Evolutionary conservation across 2,113 vertebrate species (phyloP), one percentile per base, ranked within the genome.

Genomic region (Gallinago jamesoni): DNA sequence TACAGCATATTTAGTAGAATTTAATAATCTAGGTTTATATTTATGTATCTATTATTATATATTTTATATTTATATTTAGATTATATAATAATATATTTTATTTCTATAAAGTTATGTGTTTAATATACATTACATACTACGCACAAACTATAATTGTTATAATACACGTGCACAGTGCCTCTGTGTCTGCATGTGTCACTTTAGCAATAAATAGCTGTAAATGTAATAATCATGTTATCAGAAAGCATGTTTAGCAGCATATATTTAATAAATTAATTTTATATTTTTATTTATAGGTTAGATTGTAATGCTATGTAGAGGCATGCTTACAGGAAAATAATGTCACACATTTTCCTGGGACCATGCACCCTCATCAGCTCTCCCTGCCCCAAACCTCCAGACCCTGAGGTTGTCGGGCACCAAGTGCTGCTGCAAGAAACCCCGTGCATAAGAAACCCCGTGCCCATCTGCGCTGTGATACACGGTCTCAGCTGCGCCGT

Each of bases 361-460:
- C n/a, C 2, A 2, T 3, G 30, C 76, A 2, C 16, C 47, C 19
- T 25, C 37, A 2, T 12, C 16, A 11, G 47, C 1, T 3, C 12
- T 27, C 9, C 53, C 53, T 4, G 7, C 33, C 14, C 31, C 18
- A 2, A 22, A 12, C 39, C 15, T 12, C 25, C 5, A 16, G 31
- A 12, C 3, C 53, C 43, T 17, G 10, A 6, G 5, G 6, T 3
- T 5, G 35, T 3, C 0, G 1, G 67, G 56, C 3, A 3, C 30
- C 67, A 14, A 4, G 14, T 6, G 18, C 55, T 6, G 1, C 45
- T 4, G 4, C 4, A 3, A 48, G 47, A 48, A 48, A 48, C 47
- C 20, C 45, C 7, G 43, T 43, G 39, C 39, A 41, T 8, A 45
- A 45, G 43, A 45, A 45, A 45, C 43, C 17, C 43, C 43, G 43